Base-by-base conservation (phyloP, 2,888 invertebrate genomes). In the Craniophora ligustri region DNA sequence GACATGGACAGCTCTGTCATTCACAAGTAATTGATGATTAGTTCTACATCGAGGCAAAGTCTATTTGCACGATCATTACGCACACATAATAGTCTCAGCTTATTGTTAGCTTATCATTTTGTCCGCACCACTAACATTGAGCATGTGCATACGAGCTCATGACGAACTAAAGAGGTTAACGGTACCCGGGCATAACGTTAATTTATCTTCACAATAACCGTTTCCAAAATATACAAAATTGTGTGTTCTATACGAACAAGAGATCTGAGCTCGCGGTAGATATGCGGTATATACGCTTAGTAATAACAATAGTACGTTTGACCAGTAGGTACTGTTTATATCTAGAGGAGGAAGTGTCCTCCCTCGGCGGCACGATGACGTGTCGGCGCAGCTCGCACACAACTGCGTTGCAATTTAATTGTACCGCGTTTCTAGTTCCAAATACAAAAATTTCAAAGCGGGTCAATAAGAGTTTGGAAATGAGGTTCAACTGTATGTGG, bases 381-480 rank as follows among this genome's bases (percentile, higher is more conserved):
- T 55, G 41, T 42, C 46, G 23, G 31, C 54, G 39, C 46, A 28
- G 41, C 45, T 26, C 21, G 28, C 14, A 53, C 31, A 21, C 7
- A 61, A 56, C 42, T 64, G 46, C 56, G 61, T 47, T 67, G 62
- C 67, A 61, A 65, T 67, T 56, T 45, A 61, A 61, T 67, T 50
- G 61, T 42, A 50, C 39, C 45, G 38, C 48, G 51, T 51, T 64
- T 64, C 68, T 64, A 65, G 68, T 60, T 19, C 57, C 46, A 63
- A 60, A 71, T 57, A 60, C 69, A 55, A 60, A 53, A 39, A 58
- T 61, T 64, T 50, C 65, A 55, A 71, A 72, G 65, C 72, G 61
- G 73, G 72, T 71, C 71, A 71, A 71, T 71, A 73, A 60, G 67
- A 72, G 57, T 73, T 73, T 57, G 65, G 67, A 55, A 73, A 70